Base-by-base conservation (phyloP, 2,113 vertebrate species). In the Galeopterus variegatus region DNA sequence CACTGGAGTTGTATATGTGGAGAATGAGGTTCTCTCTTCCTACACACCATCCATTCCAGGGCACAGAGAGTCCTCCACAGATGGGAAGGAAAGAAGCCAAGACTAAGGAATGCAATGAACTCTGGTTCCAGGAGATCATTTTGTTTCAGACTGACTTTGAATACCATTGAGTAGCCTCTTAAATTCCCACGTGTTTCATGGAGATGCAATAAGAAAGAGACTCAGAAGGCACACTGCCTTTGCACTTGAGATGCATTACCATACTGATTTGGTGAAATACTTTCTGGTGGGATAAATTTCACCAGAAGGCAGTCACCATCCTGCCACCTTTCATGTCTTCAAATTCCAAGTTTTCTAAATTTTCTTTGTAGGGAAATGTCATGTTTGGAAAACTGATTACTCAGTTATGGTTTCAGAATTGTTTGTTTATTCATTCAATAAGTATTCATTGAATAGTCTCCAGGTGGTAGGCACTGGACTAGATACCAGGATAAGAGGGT, bases 91-190 rank as follows among this genome's bases (percentile, higher is more conserved):
- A 94, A 93, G 73, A 70, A 85, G 81, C 88, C 89, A 83, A 82
- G 24, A 94, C 93, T 94, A 88, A 81, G 64, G 77, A 92, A 82
- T 10, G 48, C 54, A 50, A 31, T 75, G 91, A 93, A 95, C 92
- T 96, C 28, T 79, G 65, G 97, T 69, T 96, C 98, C 92, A 97
- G 64, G 36, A 73, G 82, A 79, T 87, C 69, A 88, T 96, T 97
- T 96, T 93, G 90, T 94, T 98, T 98, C 56, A 33, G 95, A 97
- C 92, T 33, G 92, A 94, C 41, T 94, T 81, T 97, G 94, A 97
- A 94, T 77, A 83, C 73, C 64, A 91, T 90, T 73, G 81, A 97
- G 86, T 19, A 92, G 41, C 48, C 88, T 69, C 88, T 41, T 85
- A 88, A 94, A 73, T 91, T 87, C 81, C 85, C 65, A 72, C 0